Conservation (phyloP, 2,113 vertebrate species). For the Cyanocitta stelleri region DNA sequence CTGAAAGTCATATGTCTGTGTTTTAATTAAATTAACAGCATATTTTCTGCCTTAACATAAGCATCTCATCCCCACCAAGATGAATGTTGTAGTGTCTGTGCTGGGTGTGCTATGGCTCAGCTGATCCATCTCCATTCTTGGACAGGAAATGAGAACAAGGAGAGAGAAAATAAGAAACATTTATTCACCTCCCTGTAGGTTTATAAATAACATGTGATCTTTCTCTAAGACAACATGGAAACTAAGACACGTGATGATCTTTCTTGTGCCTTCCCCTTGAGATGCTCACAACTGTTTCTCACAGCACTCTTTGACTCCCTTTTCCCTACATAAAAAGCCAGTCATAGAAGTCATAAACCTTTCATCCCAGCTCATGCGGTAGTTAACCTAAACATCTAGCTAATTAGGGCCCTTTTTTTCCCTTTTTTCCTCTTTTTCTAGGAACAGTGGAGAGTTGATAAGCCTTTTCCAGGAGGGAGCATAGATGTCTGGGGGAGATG, state of each 20-base stretch:
- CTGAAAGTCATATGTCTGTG: conserved; percentile 35
- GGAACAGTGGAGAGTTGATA: background rate
- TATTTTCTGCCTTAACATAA: conserved; percentile 12
- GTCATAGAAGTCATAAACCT: background rate
- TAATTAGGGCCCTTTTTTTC: background rate
- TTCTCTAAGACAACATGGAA: background rate
- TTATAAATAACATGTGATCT: conserved; percentile 20
- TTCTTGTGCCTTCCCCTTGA: background rate
- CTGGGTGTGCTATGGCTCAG: background rate
- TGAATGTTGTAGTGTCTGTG: conserved; percentile 39
- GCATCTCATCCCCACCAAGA: background rate
- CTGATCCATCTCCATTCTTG: background rate
- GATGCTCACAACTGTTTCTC: background rate
- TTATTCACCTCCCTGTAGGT: background rate
- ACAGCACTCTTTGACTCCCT: background rate
- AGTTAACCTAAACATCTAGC: background rate
- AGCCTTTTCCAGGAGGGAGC: background rate
- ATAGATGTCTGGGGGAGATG: background rate
- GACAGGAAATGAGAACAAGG: conserved; percentile 37
- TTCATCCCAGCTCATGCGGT: background rate
- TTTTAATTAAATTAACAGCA: conserved; percentile 30
- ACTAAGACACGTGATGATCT: background rate
- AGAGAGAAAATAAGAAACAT: conserved; percentile 19
- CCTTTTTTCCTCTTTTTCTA: background rate
- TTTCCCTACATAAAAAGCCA: background rate